phyloP scores from a whole-genome alignment of 2,113 vertebrate genomes.

The Psephotus haematonotus region DNA sequence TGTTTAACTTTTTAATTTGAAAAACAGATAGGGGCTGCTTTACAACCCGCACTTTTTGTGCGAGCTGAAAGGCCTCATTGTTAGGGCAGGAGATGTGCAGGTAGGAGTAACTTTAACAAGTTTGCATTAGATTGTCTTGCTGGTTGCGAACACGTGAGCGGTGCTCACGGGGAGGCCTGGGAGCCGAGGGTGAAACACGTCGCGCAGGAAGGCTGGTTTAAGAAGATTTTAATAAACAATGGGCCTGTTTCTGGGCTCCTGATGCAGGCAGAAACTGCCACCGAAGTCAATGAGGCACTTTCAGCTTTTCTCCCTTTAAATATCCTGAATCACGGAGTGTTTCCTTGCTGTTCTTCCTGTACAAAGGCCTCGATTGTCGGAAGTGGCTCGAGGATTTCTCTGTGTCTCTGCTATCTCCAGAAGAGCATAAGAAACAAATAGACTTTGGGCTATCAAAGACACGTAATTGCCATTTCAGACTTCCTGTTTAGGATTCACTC shows the following conservation, averaged over 20 bases:
- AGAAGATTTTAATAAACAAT: background rate
- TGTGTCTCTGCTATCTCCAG: background rate
- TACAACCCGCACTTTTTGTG: constrained; percentile 5
- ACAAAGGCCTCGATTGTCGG: constrained; percentile 3
- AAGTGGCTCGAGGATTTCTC: constrained; percentile 8
- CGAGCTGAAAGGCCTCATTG: constrained; percentile 43
- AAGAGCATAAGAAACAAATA: constrained; percentile 35
- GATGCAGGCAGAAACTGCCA: background rate
- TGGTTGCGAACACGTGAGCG: background rate
- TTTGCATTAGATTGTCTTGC: background rate
- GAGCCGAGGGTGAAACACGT: background rate
- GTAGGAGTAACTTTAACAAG: constrained; percentile 15
- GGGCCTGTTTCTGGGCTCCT: constrained; percentile 10
- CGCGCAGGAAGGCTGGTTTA: background rate
- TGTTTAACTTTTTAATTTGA: constrained; percentile 77
- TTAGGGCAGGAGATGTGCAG: constrained; percentile 49
- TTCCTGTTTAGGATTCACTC: constrained; percentile 75
- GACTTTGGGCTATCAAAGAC: constrained; percentile 29
- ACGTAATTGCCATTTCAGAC: constrained; percentile 45
- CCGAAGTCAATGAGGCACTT: background rate
- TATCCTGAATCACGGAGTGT: background rate
- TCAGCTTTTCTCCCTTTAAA: background rate
- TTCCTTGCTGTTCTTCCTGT: background rate
- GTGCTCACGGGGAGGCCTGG: background rate
- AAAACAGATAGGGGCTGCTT: constrained; percentile 70